phyloP scores from a whole-genome alignment of 2,113 vertebrate genomes.

The Paramormyrops kingsleyae region DNA sequence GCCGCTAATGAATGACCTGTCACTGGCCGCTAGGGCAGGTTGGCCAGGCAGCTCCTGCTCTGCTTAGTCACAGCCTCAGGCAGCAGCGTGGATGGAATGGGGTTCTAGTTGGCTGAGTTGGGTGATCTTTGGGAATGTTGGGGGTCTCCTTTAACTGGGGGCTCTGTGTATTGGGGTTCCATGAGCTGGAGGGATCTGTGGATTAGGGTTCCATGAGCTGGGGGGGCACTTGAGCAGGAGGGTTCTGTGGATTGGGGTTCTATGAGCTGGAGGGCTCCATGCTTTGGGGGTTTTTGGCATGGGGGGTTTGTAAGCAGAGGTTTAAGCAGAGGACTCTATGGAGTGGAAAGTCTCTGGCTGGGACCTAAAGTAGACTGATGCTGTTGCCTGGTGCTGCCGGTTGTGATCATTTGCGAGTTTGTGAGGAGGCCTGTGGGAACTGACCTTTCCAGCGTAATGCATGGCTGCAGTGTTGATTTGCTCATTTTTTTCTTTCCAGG shows the following conservation, averaged over 20 bases:
- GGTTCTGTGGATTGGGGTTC: background rate
- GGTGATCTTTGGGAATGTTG: background rate
- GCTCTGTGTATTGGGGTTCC: background rate
- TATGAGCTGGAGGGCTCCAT: background rate
- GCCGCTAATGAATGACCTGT: constrained; percentile 69
- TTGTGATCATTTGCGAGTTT: background rate
- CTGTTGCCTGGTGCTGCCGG: background rate
- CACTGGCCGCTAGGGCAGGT: constrained; percentile 59
- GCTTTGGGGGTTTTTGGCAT: background rate
- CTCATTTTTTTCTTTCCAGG: background rate
- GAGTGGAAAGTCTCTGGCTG: background rate
- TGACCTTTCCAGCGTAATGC: background rate
- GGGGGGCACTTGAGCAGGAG: background rate
- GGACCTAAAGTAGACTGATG: background rate
- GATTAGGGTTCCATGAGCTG: constrained; percentile 4
- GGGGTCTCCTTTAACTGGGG: background rate
- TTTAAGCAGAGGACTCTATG: background rate
- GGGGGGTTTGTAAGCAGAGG: background rate
- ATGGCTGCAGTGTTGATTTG: background rate
- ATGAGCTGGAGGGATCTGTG: no score
- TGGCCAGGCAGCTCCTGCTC: constrained; percentile 31
- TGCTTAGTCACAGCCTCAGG: constrained; percentile 47
- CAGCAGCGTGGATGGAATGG: background rate
- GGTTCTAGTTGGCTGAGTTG: background rate
- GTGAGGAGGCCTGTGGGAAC: background rate